Evolutionary conservation across 2,888 invertebrate genomes (phyloP), one percentile per base, ranked within the genome.

Genomic region (Thelaira solivaga): DNA sequence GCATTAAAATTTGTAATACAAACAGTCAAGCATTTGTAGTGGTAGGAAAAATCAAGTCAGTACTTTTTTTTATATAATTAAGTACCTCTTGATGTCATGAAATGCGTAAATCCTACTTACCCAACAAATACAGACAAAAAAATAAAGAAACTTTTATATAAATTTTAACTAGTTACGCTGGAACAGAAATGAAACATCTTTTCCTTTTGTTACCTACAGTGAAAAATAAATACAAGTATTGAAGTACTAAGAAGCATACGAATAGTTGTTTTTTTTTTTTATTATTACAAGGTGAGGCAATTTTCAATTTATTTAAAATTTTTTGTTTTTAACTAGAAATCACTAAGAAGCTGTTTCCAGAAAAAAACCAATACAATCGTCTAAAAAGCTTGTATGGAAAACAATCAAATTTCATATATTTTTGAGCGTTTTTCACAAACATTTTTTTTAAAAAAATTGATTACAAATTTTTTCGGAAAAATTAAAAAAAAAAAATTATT

Each of bases 81-180:
- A 77, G 77, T 68, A 68, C 67, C 72, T 68, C 77, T 73, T 73
- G 67, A 77, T 73, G 72, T 68, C 72, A 68, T 77, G 67, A 77
- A 72, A 73, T 68, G 72, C 62, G 72, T 73, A 73, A 77, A 73
- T 77, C 72, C 67, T 57, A 73, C 67, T 72, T 68, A 77, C 43
- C 59, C 51, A 43, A 51, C 34, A 45, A 26, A 36, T 20, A 57
- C 45, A 55, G 36, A 39, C 29, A 64, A 55, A 13, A 11, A 53
- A 62, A 31, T n/a, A n/a, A n/a, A n/a, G n/a, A n/a, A n/a, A n/a
- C n/a, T 47, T 59, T 16, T 22, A 53, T 26, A 53, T 55, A 51
- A 49, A 51, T 59, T 59, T n/a, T 51, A 26, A 51, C 26, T 45
- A 55, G 43, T 41, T 20, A 34, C 34, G 39, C 36, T 16, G 36